These are phyloP conservation scores for Fopius arisanus DNA, from an alignment of 1,140 invertebrate species.

Conservation along the genomic window DNA sequence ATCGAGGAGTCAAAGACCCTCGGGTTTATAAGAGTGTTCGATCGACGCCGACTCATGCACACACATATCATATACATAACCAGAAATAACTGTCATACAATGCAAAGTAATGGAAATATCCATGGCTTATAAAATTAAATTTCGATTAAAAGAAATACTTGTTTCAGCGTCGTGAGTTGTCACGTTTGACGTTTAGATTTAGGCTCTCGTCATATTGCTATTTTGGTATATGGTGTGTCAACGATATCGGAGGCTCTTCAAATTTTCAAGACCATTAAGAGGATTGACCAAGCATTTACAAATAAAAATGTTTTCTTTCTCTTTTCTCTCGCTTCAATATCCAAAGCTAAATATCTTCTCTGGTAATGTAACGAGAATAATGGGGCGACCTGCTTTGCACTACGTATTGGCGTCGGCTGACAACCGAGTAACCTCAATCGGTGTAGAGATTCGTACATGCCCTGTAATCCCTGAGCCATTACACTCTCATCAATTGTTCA, in stretches of 20 bases:
- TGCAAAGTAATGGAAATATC: too few relatives aligned
- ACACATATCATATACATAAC: neutral
- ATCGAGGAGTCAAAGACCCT: slow-evolving; percentile 26
- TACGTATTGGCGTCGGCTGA: slow-evolving; percentile 33
- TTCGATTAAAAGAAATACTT: neutral
- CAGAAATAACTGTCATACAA: neutral
- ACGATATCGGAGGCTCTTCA: neutral
- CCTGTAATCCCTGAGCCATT: neutral
- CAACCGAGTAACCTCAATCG: slow-evolving; percentile 29
- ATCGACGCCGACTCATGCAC: neutral
- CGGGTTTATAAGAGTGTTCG: neutral
- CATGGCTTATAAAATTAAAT: neutral
- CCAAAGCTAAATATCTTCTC: neutral
- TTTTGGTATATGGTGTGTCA: neutral
- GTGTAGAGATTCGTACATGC: neutral
- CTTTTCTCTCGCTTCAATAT: too few relatives aligned
- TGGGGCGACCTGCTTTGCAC: slow-evolving; percentile 37
- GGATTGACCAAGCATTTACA: too few relatives aligned
- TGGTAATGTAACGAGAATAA: slow-evolving; percentile 25
- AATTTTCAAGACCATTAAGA: too few relatives aligned
- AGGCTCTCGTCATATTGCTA: neutral
- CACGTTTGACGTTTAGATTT: neutral
- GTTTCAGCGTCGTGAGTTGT: too few relatives aligned
- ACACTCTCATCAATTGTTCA: neutral
- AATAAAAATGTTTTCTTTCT: too few relatives aligned